A percentile compares a stretch with the other conserved stretches of the same genome.
Evolutionary conservation across 2,888 invertebrate genomes (phyloP).

Genomic region (Amorpha juglandis): DNA sequence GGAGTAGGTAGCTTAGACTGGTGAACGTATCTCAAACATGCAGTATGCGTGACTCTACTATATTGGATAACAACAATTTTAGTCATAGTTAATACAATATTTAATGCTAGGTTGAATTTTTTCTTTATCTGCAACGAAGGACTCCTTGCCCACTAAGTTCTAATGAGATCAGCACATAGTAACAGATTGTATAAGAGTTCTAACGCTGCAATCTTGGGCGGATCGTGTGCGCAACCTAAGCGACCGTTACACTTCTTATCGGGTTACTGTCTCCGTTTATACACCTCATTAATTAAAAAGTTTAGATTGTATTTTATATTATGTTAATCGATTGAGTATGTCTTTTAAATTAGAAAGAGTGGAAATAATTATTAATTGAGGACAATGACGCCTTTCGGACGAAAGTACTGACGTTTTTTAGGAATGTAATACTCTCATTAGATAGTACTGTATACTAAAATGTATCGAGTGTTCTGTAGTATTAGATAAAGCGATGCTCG

Average conservation of each 20-base stretch:
- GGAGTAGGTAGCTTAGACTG: too few relatives aligned
- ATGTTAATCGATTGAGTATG: too few relatives aligned
- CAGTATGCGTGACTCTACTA: too few relatives aligned
- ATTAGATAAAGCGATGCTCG: too few relatives aligned
- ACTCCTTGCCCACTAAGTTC: conserved; percentile 9
- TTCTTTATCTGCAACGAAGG: not conserved
- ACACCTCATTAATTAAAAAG: not conserved
- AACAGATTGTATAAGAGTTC: conserved; percentile 23
- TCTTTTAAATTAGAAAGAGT: too few relatives aligned
- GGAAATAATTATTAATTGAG: too few relatives aligned
- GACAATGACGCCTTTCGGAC: too few relatives aligned
- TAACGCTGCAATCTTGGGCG: conserved; percentile 14
- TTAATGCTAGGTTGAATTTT: not conserved
- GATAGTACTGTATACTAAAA: too few relatives aligned
- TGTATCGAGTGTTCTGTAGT: too few relatives aligned
- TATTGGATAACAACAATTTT: too few relatives aligned
- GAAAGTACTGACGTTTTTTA: too few relatives aligned
- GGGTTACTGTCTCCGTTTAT: conserved; percentile 3
- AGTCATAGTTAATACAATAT: not conserved
- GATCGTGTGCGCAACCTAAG: not conserved
- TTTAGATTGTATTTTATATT: not conserved
- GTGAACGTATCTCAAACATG: not conserved
- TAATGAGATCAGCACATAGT: conserved; percentile 17
- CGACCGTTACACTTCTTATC: not conserved
- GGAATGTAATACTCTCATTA: too few relatives aligned